Evolutionary conservation across 2,797 vertebrate species (phyloP), one percentile per base, ranked within the genome.

Genomic region (Cygnus olor): DNA sequence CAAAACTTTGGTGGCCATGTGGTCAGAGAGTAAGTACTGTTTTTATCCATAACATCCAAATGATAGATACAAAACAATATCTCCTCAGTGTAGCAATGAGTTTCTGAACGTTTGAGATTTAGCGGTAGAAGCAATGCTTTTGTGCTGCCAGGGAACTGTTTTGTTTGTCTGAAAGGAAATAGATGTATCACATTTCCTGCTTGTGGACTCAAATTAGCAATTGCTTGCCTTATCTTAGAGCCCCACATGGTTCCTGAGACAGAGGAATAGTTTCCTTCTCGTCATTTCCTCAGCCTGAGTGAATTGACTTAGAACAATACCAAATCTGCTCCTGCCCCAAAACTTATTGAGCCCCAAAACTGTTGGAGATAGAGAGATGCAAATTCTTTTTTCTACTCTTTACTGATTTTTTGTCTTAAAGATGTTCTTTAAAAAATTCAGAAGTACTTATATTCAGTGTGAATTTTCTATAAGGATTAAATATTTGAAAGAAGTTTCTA

Each of bases 151-250:
- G 88, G 65, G 95, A 89, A 95, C 81, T 95, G 96, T 97, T 98
- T 97, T 99, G 98, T 99, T 99, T 99, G 98, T 98, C 98, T 98
- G 97, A 98, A 98, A 98, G 99, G 98, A 99, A 99, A 98, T 98
- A 98, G 98, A 98, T 98, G 98, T 98, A 98, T 99, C 98, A 98
- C 96, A 80, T 98, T 99, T 99, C 99, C 99, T 99, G 99, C 98
- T 98, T 98, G 98, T 98, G 98, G 98, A 98, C 98, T 98, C 96
- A 97, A 99, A 99, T 99, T 99, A 99, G 99, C 97, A 98, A 98
- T 98, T 97, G 97, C 98, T 98, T 87, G 90, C 97, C 99, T 99
- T 99, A 99, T 99, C 99, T 99, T 97, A 95, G 89, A 97, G 96
- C 98, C 97, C 97, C 99, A 99, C 98, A 99, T 98, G 98, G 98